Percentiles rank a stretch among this genome's conserved stretches.
Evolutionary conservation across 2,113 vertebrate species (phyloP).

Genomic region (Amazona vittata): DNA sequence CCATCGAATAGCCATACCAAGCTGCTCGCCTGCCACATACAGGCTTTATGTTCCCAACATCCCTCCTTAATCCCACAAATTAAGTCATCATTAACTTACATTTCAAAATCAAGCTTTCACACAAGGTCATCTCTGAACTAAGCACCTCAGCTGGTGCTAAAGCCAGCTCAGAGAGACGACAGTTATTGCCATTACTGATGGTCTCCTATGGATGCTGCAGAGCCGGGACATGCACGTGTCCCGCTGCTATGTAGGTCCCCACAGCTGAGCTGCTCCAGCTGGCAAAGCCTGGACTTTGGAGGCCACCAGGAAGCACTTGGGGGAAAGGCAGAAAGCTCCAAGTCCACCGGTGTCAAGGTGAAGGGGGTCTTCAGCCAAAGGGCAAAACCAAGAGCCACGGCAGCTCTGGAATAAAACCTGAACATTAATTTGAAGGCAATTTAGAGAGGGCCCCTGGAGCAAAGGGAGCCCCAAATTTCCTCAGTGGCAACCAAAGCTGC

Average conservation of each 20-base stretch:
- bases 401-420: neutral
- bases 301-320: neutral
- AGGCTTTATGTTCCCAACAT: neutral
- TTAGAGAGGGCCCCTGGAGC: neutral
- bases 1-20: neutral
- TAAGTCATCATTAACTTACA: neutral
- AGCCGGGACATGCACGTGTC: fast-evolving
- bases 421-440: neutral
- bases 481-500: neutral
- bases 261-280: neutral
- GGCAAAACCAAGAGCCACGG: neutral
- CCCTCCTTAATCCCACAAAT: neutral
- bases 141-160: neutral
- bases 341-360: neutral
- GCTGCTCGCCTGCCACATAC: neutral
- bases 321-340: neutral
- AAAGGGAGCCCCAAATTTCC: neutral
- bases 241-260: fast-evolving
- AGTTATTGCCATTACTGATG: neutral
- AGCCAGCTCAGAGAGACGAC: neutral
- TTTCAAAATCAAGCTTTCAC: neutral
- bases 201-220: neutral
- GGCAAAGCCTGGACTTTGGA: neutral
- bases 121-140: neutral
- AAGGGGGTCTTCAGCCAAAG: neutral